These are phyloP conservation scores for Tetragnatha montana DNA, from an alignment of 2,888 invertebrate species.

Conservation along the genomic window DNA sequence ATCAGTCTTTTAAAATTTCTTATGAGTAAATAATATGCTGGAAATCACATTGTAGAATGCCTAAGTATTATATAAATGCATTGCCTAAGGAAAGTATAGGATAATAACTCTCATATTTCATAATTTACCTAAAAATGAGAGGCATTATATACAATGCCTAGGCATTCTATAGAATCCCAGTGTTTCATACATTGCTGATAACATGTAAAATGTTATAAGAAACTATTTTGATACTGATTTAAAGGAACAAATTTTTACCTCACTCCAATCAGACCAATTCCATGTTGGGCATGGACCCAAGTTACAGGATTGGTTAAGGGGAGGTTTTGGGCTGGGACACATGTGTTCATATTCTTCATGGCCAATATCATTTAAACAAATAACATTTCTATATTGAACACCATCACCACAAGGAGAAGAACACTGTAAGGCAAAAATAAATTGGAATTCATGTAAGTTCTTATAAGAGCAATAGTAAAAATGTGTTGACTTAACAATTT, in stretches of 20 bases:
- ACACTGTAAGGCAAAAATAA: conserved; percentile 74
- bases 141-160: too few species aligned
- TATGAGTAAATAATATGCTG: too few species aligned
- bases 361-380: conserved; percentile 71
- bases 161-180: too few species aligned
- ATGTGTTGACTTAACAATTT: neutral
- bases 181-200: neutral
- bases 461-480: neutral
- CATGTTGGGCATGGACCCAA: conserved; percentile 44
- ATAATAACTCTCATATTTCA: too few species aligned
- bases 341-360: conserved; percentile 50
- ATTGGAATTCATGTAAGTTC: conserved; percentile 77
- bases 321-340: conserved; percentile 55
- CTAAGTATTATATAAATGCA: too few species aligned
- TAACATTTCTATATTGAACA: conserved; percentile 72
- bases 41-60: too few species aligned
- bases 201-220: neutral
- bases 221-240: neutral
- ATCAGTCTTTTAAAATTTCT: too few species aligned
- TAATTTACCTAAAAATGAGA: too few species aligned
- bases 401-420: conserved; percentile 81
- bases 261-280: conserved; percentile 66
- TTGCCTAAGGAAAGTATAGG: too few species aligned
- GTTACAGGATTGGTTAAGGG: conserved; percentile 30
- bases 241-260: conserved; percentile 5